phyloP scores from a whole-genome alignment of 1,140 invertebrate species.

The Ganaspis sp. region DNA sequence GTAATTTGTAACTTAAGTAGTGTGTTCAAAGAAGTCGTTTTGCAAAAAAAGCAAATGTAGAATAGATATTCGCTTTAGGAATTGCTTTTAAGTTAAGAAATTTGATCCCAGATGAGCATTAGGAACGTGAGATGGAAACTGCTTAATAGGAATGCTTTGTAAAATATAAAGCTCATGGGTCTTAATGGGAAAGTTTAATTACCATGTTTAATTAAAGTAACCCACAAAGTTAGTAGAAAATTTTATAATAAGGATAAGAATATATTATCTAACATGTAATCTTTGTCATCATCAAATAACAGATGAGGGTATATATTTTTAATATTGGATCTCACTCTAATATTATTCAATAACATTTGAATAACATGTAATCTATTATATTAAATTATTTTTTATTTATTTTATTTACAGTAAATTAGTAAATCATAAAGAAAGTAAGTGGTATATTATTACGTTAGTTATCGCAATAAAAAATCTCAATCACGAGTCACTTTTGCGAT shows the following conservation, averaged over 20 bases:
- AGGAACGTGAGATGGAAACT: conserved; percentile 7
- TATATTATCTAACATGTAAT: too few species aligned
- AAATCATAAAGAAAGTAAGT: neutral
- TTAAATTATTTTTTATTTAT: too few species aligned
- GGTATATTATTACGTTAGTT: neutral
- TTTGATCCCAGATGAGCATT: neutral
- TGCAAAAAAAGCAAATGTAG: neutral
- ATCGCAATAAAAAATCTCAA: neutral
- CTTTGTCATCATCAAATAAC: too few species aligned
- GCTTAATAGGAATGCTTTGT: neutral
- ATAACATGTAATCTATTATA: too few species aligned
- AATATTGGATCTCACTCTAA: too few species aligned
- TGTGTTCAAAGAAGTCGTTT: neutral
- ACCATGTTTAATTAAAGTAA: neutral
- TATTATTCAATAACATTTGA: neutral
- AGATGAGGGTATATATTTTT: too few species aligned
- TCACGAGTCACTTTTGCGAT: neutral
- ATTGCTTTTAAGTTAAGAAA: neutral
- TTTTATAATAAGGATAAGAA: neutral
- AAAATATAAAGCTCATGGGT: neutral
- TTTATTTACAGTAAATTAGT: too few species aligned
- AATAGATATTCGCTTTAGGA: neutral
- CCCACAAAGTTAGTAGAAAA: neutral
- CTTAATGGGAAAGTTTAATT: neutral
- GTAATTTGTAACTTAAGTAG: neutral